Conservation (phyloP, 2,113 vertebrate genomes). For the Zingel zingel region DNA sequence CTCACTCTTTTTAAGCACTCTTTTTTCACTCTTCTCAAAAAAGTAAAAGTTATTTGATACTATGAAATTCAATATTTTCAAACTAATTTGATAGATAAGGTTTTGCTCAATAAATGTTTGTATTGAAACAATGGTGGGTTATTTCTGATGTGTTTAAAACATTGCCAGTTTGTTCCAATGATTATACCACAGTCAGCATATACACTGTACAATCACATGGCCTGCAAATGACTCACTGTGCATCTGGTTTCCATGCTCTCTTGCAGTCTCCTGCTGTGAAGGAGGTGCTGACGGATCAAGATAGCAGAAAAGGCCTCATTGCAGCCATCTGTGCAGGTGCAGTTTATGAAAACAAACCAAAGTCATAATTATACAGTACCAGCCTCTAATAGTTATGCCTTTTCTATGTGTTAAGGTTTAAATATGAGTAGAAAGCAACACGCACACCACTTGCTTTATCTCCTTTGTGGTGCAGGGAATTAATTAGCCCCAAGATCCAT, state of each 20-base stretch:
- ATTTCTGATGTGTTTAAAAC: slow-evolving; percentile 30
- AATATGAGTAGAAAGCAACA: neutral
- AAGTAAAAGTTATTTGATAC: neutral
- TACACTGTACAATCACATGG: slow-evolving; percentile 17
- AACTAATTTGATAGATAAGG: neutral
- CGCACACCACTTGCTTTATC: no score
- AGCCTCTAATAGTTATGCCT: neutral
- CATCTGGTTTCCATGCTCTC: slow-evolving; percentile 58
- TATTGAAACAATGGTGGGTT: neutral
- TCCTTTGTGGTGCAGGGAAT: no score
- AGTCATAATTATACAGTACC: slow-evolving; percentile 9
- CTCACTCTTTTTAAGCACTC: neutral
- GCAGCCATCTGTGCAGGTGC: slow-evolving; percentile 98
- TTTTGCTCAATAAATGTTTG: neutral
- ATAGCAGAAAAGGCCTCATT: slow-evolving; percentile 93
- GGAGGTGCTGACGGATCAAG: slow-evolving; percentile 93
- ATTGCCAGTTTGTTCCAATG: slow-evolving; percentile 2
- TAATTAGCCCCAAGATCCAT: no score
- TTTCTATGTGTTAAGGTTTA: slow-evolving; percentile 11
- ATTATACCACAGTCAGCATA: slow-evolving; percentile 15
- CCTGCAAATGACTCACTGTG: slow-evolving; percentile 49
- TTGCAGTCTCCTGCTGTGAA: slow-evolving; percentile 92
- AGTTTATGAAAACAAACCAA: slow-evolving; percentile 40
- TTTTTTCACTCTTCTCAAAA: neutral
- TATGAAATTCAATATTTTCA: neutral